Percentiles rank a stretch among this genome's conserved stretches.
phyloP scores from a whole-genome alignment of 1,140 invertebrate genomes.

The Melanaphis sacchari region DNA sequence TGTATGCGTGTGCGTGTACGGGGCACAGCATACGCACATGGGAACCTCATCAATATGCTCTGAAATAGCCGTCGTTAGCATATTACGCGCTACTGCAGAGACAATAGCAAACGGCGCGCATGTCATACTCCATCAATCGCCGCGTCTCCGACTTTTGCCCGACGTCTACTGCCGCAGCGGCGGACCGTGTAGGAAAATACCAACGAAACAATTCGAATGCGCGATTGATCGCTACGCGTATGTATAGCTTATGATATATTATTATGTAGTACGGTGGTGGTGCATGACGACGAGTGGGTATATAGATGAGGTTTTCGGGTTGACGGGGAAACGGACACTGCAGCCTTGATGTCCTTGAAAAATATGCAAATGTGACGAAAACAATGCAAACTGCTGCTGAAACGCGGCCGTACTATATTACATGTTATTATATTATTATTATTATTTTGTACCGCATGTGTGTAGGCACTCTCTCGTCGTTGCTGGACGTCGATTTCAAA shows the following conservation, averaged over 20 bases:
- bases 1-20: neutral
- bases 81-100: neutral
- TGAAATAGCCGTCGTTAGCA: neutral
- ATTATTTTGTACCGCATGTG: neutral
- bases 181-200: neutral
- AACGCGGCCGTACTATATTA: neutral
- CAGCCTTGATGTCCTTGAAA: neutral
- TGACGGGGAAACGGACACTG: neutral
- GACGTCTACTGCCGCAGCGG: neutral
- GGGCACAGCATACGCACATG: neutral
- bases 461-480: neutral
- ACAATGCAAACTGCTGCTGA: neutral
- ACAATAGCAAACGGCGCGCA: neutral
- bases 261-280: neutral
- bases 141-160: neutral
- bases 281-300: neutral
- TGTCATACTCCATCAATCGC: conserved; percentile 18
- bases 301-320: neutral
- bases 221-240: neutral
- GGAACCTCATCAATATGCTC: conserved; percentile 41
- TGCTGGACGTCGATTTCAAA: neutral
- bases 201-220: neutral
- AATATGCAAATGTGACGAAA: neutral
- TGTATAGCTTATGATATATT: neutral
- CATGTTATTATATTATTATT: neutral